A percentile compares a stretch with the other conserved stretches of the same genome.
Evolutionary conservation across 2,113 vertebrate genomes (phyloP).

Genomic region (Alligator sinensis): DNA sequence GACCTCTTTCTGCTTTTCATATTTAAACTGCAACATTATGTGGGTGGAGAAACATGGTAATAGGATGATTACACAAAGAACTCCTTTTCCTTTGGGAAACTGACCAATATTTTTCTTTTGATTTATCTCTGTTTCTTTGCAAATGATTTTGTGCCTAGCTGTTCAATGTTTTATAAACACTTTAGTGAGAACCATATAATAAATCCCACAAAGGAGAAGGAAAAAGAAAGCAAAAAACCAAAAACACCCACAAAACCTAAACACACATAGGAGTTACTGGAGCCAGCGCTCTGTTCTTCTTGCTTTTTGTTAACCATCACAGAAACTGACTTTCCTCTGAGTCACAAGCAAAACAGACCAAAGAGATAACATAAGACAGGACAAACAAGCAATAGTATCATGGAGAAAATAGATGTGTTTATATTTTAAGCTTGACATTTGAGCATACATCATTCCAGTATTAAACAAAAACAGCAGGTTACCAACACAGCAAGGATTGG

Average conservation of each 20-base stretch:
- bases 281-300: conserved; percentile 14
- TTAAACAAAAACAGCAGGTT: background rate
- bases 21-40: background rate
- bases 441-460: background rate
- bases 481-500: background rate
- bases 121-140: conserved; percentile 6
- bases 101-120: conserved; percentile 20
- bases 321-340: conserved; percentile 27
- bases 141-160: conserved; percentile 46
- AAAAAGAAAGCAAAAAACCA: background rate
- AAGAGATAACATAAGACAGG: background rate
- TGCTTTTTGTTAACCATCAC: background rate
- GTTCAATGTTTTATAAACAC: conserved; percentile 44
- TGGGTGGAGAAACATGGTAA: conserved; percentile 19
- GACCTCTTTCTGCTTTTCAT: background rate
- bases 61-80: background rate
- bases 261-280: conserved; percentile 24
- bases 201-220: conserved; percentile 43
- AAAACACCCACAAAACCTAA: background rate
- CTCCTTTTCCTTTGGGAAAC: conserved; percentile 14
- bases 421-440: background rate
- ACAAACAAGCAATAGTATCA: background rate
- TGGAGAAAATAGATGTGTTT: background rate
- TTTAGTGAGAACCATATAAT: conserved; percentile 52
- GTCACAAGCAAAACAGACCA: conserved; percentile 21